phyloP scores from a whole-genome alignment of 2,797 vertebrate genomes.

The Darevskia nairensis region DNA sequence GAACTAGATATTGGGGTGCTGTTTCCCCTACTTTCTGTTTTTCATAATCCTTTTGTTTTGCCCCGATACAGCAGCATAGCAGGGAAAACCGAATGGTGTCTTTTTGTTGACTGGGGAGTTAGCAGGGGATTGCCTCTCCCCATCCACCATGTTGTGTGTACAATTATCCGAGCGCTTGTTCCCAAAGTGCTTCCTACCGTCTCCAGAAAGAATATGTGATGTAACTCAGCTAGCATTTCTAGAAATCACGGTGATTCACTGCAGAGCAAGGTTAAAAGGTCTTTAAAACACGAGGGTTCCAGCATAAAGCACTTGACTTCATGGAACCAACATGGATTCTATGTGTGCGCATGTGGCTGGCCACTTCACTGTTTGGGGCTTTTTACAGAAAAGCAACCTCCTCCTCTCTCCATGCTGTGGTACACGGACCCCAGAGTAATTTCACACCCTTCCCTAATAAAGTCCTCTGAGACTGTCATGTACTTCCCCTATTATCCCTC shows the following conservation, averaged over 20 bases:
- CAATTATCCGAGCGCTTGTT: not conserved
- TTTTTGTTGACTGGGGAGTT: not conserved
- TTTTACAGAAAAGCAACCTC: not conserved
- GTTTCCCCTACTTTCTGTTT: not conserved
- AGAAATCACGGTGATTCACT: not conserved
- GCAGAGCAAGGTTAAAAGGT: accelerated
- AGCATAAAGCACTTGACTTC: not conserved
- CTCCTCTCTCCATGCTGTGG: conserved; percentile 45
- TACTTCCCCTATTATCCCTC: conserved; percentile 77
- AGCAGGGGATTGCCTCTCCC: not conserved
- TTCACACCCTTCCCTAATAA: conserved; percentile 73
- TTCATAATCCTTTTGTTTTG: not conserved
- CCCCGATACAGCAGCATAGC: not conserved
- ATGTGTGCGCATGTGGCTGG: not conserved
- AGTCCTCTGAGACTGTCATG: conserved; percentile 69
- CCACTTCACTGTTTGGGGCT: conserved; percentile 44
- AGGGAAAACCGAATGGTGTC: too few species aligned
- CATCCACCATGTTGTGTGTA: not conserved
- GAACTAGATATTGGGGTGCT: not conserved
- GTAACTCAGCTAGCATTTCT: not conserved
- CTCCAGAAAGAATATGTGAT: not conserved
- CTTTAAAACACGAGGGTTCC: not conserved
- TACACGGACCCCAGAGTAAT: conserved; percentile 55
- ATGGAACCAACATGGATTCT: not conserved
- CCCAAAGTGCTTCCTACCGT: conserved; percentile 17